Evolutionary conservation across 2,888 invertebrate species (phyloP).

Genomic region (Schizotus pectinicornis): DNA sequence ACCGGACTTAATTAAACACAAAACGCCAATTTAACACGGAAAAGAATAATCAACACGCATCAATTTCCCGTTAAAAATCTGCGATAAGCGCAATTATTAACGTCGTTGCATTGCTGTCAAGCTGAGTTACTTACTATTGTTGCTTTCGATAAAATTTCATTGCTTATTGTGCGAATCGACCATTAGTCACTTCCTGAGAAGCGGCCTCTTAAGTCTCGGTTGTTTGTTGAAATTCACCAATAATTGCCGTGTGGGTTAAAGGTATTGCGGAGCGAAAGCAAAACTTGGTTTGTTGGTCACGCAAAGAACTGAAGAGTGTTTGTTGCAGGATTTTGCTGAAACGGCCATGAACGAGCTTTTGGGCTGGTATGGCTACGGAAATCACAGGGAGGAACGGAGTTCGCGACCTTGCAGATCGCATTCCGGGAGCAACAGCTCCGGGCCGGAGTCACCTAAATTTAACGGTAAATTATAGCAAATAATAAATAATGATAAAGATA

Average conservation of each 20-base stretch:
- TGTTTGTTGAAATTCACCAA: too few species aligned
- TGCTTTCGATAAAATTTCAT: not conserved
- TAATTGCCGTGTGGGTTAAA: too few species aligned
- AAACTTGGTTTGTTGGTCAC: slow-evolving; percentile 7
- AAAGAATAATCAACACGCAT: not conserved
- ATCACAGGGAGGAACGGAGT: slow-evolving; percentile 57
- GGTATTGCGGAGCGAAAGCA: too few species aligned
- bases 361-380: slow-evolving; percentile 90
- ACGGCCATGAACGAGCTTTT: slow-evolving; percentile 91
- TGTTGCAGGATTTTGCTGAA: slow-evolving; percentile 85
- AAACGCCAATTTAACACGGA: not conserved
- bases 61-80: not conserved
- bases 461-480: slow-evolving; percentile 48
- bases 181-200: too few species aligned
- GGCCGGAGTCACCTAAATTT: slow-evolving; percentile 52
- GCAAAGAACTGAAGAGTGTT: slow-evolving; percentile 7
- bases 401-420: slow-evolving; percentile 51
- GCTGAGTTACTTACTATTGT: not conserved
- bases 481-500: too few species aligned
- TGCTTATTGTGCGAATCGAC: not conserved
- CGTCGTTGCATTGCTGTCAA: too few species aligned
- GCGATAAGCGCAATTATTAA: not conserved
- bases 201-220: too few species aligned
- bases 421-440: slow-evolving; percentile 61
- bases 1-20: slow-evolving; percentile 10